Evolutionary conservation across 2,888 invertebrate species (phyloP), one percentile per base, ranked within the genome.

Genomic region (Poecilobothrus nobilitatus): DNA sequence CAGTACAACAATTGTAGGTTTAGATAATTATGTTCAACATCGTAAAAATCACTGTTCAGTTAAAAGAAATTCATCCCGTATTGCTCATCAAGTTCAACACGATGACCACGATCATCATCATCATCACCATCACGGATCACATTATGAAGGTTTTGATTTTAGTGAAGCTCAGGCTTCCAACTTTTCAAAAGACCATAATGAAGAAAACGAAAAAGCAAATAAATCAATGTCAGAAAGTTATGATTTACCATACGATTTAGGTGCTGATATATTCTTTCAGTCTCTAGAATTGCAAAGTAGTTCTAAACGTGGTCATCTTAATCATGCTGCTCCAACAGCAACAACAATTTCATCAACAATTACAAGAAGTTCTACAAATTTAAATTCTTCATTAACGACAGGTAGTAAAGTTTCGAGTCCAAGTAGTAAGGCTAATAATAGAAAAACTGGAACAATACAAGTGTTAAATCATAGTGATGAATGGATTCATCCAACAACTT

Each of bases 21-120:
- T 96, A n/a, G 90, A 91, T 63, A 91, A 91, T 78, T 96, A 96
- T 78, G 87, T 96, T 34, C 86, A 86, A 62, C 95, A 96, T 77
- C 87, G 94, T 64, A 92, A 92, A 77, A 83, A 85, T 44, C 86
- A 86, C 73, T 93, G 93, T 75, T 61, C 62, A 2, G 84, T 84
- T 78, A 67, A 69, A 7, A 12, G 70, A 12, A 41, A 66, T 20
- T 65, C 68, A 3, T 65, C 62, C 82, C 67, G 71, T 22, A 72
- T 68, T 20, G 69, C 72, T 41, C 70, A 67, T 5, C 71, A 71
- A 10, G 67, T 65, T 34, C 33, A 27, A 8, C 27, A 4, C 5
- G 27, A 27, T 2, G 3, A 27, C 5, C 3, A 27, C 5, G 64
- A 84, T 71, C 70, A 83, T 71, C 70, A 83, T 65, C 73, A 5